Conservation (phyloP, 2,888 invertebrate genomes). For the Rhorus exstirpatorius region DNA sequence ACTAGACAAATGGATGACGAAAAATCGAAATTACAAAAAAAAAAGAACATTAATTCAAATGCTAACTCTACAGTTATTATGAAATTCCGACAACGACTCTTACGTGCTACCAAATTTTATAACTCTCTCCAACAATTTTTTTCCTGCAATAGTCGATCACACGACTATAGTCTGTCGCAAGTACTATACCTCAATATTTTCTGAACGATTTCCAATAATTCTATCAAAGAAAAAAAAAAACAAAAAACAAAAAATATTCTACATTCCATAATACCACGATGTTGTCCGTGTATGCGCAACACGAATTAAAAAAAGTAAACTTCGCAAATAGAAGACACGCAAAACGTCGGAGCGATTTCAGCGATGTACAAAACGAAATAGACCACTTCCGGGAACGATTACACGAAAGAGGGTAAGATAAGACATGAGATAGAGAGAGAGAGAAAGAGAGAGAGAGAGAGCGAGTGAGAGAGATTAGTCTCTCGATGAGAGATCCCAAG, state of each 20-base stretch:
- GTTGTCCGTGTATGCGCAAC: not conserved
- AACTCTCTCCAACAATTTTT: too few relatives aligned
- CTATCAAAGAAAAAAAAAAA: not conserved
- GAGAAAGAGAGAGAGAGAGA: constrained; percentile 62
- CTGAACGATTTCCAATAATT: not conserved
- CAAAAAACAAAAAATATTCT: not conserved
- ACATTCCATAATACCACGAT: not conserved
- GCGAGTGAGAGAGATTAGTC: constrained; percentile 40
- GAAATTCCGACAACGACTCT: too few relatives aligned
- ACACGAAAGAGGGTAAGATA: constrained; percentile 66
- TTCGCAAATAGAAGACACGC: constrained; percentile 17
- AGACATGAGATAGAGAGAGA: constrained; percentile 47
- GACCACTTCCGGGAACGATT: constrained; percentile 67
- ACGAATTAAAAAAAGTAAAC: constrained; percentile 17
- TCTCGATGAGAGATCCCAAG: constrained; percentile 48
- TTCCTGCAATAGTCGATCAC: too few relatives aligned
- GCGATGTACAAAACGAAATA: constrained; percentile 52
- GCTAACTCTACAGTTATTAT: too few relatives aligned
- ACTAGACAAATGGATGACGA: too few relatives aligned
- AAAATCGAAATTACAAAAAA: too few relatives aligned
- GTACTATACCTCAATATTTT: too few relatives aligned
- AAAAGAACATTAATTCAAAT: too few relatives aligned
- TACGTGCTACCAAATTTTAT: too few relatives aligned
- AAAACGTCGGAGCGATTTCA: constrained; percentile 23
- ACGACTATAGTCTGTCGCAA: too few relatives aligned